Percentiles rank a stretch among this genome's conserved stretches.
phyloP scores from a whole-genome alignment of 2,797 vertebrate genomes.

The Scolopax bukidnonensis region DNA sequence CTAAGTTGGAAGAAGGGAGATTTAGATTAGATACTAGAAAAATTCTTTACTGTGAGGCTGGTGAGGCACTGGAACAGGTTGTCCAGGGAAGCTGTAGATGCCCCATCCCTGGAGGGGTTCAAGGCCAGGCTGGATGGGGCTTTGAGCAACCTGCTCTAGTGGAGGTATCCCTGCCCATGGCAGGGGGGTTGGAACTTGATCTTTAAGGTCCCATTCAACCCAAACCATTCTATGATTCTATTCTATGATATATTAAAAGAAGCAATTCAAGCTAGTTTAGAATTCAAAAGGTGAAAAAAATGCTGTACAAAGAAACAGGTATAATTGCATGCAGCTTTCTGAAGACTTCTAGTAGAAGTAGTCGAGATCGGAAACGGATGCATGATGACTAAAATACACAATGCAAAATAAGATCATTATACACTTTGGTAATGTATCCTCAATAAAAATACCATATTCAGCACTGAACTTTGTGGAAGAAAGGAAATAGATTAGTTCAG shows the following conservation, averaged over 20 bases:
- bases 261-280: neutral
- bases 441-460: neutral
- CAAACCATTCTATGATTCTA: too few species aligned
- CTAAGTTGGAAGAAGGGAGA: too few species aligned
- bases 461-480: neutral
- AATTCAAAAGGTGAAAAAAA: neutral
- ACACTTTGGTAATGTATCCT: neutral
- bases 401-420: neutral
- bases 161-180: too few species aligned
- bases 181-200: too few species aligned
- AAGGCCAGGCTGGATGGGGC: too few species aligned
- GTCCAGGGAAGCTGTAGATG: too few species aligned
- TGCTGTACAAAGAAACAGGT: neutral
- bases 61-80: too few species aligned
- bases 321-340: neutral
- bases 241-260: neutral
- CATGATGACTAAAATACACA: neutral
- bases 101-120: too few species aligned
- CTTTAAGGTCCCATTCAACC: too few species aligned
- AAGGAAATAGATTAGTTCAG: neutral
- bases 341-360: neutral
- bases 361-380: neutral
- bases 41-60: too few species aligned
- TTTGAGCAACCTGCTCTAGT: too few species aligned
- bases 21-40: too few species aligned